Evolutionary conservation across 2,888 invertebrate species (phyloP), one percentile per base, ranked within the genome.

Genomic region (Parnassius mnemosyne): DNA sequence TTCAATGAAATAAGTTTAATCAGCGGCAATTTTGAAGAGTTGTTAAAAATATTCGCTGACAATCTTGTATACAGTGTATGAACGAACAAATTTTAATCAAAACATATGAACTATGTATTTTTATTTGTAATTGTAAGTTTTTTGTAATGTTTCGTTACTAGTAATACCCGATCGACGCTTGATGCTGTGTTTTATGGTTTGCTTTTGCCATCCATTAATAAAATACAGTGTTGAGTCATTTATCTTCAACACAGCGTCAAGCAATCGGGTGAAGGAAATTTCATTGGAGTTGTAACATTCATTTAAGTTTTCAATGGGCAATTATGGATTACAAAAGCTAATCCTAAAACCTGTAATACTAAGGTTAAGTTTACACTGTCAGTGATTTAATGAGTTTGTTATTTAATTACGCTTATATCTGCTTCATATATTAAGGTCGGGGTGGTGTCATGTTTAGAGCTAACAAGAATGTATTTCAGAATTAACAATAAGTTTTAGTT

Each of bases 61-160:
- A 25, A 46, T 51, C 61, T 47, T 57, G 53, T 53, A 61, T 43
- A 57, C 53, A 61, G 53, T 58, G 41, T 58, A 58, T 11, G 16
- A 49, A 49, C 9, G 16, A 49, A 13, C 49, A 13, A 13, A 13
- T 49, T 43, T 16, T 54, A 20, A 50, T 60, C 55, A 44, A 25
- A 55, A 12, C 43, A 42, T 57, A 50, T 25, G 34, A 34, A 34
- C 34, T 46, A 42, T 9, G 57, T 41, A n/a, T 44, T 56, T 49
- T 25, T 7, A 34, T n/a, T 13, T 57, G 16, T 57, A 42, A 41
- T 57, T 16, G 50, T 34, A 34, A 5, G 34, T 49, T 42, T n/a
- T 49, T 3, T 20, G 11, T 57, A 50, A 50, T 57, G 57, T 50
- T 41, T 41, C 49, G 10, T 41, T 10, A 34, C 49, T 41, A 57